phyloP scores from a whole-genome alignment of 64 coral and sea anemone species.

The Stylophora pistillata region DNA sequence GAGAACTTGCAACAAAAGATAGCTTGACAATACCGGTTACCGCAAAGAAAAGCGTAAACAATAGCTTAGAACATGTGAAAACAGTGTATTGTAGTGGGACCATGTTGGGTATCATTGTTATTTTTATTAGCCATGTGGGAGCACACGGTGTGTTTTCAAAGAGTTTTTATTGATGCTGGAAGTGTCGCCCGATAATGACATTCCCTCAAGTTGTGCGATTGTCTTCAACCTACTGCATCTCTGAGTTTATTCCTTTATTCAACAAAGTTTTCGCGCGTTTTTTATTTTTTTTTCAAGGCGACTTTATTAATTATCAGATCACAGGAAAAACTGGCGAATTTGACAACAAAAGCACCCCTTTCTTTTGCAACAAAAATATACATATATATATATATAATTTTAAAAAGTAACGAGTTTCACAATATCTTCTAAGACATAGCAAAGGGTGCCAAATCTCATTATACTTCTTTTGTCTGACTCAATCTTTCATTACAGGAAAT shows the following conservation, averaged over 20 bases:
- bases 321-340: background rate
- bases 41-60: slow-evolving; percentile 44
- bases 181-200: background rate
- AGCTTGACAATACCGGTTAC: slow-evolving; percentile 22
- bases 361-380: background rate
- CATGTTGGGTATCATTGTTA: slow-evolving; percentile 26
- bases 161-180: background rate
- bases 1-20: background rate
- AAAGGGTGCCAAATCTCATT: background rate
- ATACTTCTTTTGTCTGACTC: background rate
- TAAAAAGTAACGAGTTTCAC: slow-evolving; percentile 1
- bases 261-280: background rate
- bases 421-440: slow-evolving; percentile 3
- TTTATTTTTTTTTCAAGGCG: background rate
- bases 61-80: slow-evolving; percentile 37
- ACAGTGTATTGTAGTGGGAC: slow-evolving; percentile 19
- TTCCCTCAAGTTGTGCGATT: background rate
- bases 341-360: background rate
- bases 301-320: background rate
- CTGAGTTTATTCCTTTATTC: slow-evolving; percentile 5
- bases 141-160: slow-evolving; percentile 19
- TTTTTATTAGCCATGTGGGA: slow-evolving; percentile 57
- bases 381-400: too few species aligned
- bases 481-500: background rate
- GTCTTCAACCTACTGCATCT: background rate